Conservation (phyloP, 2,113 vertebrate genomes). For the Diadophis punctatus region DNA sequence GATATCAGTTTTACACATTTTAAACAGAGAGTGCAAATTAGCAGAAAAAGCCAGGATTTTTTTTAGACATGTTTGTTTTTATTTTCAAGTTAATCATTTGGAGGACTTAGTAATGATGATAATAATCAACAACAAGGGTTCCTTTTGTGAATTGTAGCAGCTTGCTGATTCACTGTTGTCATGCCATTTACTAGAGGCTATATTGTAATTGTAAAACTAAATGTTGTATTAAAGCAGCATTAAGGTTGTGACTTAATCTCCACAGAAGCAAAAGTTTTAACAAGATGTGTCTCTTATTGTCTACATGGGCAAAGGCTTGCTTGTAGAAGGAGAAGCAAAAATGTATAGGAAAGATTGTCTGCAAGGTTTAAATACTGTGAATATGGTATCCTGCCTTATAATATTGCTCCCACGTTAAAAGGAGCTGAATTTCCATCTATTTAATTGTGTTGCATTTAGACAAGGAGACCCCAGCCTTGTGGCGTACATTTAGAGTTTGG, state of each 20-base stretch:
- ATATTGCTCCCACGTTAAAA: not conserved
- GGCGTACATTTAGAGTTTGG: not conserved
- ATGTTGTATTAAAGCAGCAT: constrained; percentile 48
- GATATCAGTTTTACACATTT: not conserved
- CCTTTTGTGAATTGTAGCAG: constrained; percentile 56
- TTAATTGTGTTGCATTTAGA: not conserved
- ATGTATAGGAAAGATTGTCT: not conserved
- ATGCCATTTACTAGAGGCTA: constrained; percentile 46
- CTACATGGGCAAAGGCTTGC: not conserved
- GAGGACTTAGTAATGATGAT: constrained; percentile 44
- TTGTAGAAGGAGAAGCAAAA: not conserved
- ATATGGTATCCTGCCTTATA: not conserved
- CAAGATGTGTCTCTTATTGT: constrained; percentile 2
- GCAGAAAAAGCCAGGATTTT: constrained; percentile 27
- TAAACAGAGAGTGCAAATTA: not conserved
- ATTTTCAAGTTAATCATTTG: constrained; percentile 31
- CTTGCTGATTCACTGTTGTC: constrained; percentile 58
- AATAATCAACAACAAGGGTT: constrained; percentile 51
- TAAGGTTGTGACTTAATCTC: constrained; percentile 52
- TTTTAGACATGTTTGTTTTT: constrained; percentile 42
- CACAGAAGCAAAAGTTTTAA: constrained; percentile 48
- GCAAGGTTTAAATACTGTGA: not conserved
- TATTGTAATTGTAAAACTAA: constrained; percentile 59
- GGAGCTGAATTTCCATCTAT: not conserved
- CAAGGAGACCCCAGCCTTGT: not conserved